A percentile compares a stretch with the other conserved stretches of the same genome.
These are phyloP conservation scores for Opisthograptis luteolata DNA, from an alignment of 2,888 invertebrate genomes.

Conservation along the genomic window DNA sequence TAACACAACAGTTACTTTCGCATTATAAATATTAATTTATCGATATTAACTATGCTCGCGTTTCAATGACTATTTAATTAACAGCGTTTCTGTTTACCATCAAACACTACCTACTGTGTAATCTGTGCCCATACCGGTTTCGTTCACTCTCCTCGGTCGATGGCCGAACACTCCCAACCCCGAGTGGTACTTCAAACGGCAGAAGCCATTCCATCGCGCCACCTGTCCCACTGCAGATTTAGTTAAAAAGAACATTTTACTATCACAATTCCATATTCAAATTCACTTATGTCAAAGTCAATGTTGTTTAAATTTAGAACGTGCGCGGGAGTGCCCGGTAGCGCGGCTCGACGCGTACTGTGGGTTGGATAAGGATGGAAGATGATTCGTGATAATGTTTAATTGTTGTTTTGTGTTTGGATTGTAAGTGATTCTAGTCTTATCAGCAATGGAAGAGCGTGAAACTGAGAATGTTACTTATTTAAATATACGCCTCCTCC, in stretches of 20 bases:
- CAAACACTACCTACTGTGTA: conserved; percentile 7
- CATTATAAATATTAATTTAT: no score
- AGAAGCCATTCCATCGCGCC: conserved; percentile 55
- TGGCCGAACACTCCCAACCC: conserved; percentile 85
- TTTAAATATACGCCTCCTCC: no score
- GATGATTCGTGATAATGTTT: conserved; percentile 32
- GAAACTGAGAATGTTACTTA: no score
- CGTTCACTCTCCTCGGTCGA: conserved; percentile 69
- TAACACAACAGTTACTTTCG: no score
- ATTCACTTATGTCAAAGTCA: conserved; percentile 40
- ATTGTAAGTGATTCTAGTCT: conserved; percentile 22
- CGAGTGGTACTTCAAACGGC: conserved; percentile 78
- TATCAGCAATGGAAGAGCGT: not conserved
- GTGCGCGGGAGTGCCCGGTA: conserved; percentile 63
- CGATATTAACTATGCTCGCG: no score
- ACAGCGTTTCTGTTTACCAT: not conserved
- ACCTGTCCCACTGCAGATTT: conserved; percentile 62
- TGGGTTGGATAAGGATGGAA: conserved; percentile 35
- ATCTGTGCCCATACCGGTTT: conserved; percentile 60
- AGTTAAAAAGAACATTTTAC: conserved; percentile 59
- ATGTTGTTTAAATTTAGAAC: conserved; percentile 53
- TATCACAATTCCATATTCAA: conserved; percentile 42
- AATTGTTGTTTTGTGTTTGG: conserved; percentile 5
- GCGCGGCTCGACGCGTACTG: conserved; percentile 52
- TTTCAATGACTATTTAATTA: no score